These are phyloP conservation scores for Nettapus auritus DNA, from an alignment of 2,113 vertebrate species.

Conservation along the genomic window DNA sequence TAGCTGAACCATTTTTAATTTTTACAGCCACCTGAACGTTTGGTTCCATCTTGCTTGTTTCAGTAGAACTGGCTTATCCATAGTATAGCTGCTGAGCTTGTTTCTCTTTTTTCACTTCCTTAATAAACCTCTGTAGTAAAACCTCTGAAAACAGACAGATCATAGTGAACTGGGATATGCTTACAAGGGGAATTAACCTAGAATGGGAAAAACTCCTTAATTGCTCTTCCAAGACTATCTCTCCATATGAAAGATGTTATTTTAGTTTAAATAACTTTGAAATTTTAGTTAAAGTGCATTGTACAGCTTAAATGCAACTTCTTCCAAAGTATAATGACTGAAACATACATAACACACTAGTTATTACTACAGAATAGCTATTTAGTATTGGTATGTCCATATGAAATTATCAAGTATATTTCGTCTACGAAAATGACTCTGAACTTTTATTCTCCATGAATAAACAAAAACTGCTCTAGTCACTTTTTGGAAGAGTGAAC, in stretches of 20 bases:
- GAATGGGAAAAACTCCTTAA: background rate
- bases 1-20: background rate
- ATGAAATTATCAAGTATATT: background rate
- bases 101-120: background rate
- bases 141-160: background rate
- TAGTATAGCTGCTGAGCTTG: background rate
- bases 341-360: background rate
- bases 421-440: background rate
- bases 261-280: background rate
- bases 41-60: background rate
- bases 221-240: background rate
- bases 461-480: background rate
- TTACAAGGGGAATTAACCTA: background rate
- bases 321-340: background rate
- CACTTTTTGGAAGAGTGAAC: background rate
- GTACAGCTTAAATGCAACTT: background rate
- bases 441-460: background rate
- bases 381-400: background rate
- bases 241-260: background rate
- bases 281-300: background rate
- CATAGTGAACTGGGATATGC: background rate
- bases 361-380: background rate
- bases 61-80: background rate
- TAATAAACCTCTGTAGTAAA: background rate
- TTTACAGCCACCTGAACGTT: background rate